Evolutionary conservation across 2,888 invertebrate genomes (phyloP).

Genomic region (Oxycera nigricornis): DNA sequence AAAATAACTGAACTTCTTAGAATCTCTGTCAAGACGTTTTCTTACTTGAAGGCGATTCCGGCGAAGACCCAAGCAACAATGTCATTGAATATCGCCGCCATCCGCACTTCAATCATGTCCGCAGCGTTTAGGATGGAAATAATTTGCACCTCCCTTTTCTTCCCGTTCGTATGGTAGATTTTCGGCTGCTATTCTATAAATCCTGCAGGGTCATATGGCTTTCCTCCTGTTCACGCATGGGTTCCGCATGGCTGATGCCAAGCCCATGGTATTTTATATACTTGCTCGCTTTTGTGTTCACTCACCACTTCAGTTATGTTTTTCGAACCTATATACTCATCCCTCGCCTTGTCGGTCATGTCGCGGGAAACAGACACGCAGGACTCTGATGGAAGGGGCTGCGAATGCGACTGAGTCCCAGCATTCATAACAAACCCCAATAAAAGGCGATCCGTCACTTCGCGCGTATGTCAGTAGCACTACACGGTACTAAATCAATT

Average conservation of each 20-base stretch:
- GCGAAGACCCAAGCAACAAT: slow-evolving; percentile 28
- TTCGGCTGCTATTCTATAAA: not conserved
- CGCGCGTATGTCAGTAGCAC: slow-evolving; percentile 27
- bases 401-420: not conserved
- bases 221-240: slow-evolving; percentile 16
- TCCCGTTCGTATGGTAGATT: not conserved
- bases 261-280: slow-evolving; percentile 8
- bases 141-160: slow-evolving; percentile 23
- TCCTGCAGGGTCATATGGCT: not conserved
- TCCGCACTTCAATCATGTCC: not conserved
- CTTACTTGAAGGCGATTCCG: slow-evolving; percentile 14
- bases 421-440: slow-evolving; percentile 10
- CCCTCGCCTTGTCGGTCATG: not conserved
- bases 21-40: slow-evolving; percentile 11
- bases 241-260: slow-evolving; percentile 1
- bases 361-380: not conserved
- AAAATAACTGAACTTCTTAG: not conserved
- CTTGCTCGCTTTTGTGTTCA: not conserved
- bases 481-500: slow-evolving; percentile 28
- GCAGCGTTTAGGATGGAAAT: not conserved
- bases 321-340: not conserved
- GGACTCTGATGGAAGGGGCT: not conserved
- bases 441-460: slow-evolving; percentile 9
- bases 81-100: slow-evolving; percentile 22
- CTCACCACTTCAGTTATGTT: not conserved